phyloP scores from a whole-genome alignment of 2,113 vertebrate species.

The Chroicocephalus ridibundus region DNA sequence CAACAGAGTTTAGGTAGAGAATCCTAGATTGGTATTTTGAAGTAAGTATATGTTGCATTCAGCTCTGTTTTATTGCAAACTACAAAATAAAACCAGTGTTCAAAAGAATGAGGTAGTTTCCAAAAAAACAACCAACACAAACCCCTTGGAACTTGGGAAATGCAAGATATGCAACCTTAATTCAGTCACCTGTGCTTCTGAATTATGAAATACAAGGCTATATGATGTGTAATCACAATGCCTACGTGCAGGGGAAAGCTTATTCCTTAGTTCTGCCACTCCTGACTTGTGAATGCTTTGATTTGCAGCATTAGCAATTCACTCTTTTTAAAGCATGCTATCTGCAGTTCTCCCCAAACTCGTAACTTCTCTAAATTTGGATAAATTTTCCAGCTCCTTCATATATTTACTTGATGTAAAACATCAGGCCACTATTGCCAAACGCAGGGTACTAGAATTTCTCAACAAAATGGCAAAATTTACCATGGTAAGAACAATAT shows the following conservation, averaged over 20 bases:
- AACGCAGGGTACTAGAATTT: not conserved
- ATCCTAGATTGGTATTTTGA: not conserved
- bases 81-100: not conserved
- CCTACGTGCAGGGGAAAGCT: not conserved
- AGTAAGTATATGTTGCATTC: not conserved
- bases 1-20: constrained; percentile 1
- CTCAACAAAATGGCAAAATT: not conserved
- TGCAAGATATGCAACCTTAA: not conserved
- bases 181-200: not conserved
- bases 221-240: not conserved
- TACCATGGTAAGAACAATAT: not conserved
- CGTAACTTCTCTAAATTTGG: not conserved
- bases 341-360: not conserved
- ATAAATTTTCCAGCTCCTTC: not conserved
- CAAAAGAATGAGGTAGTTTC: not conserved
- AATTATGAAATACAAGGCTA: not conserved
- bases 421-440: not conserved
- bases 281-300: not conserved
- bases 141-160: not conserved
- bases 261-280: not conserved
- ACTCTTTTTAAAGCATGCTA: not conserved
- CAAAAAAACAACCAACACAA: not conserved
- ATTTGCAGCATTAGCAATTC: not conserved
- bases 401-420: not conserved
- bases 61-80: not conserved